Conservation (phyloP, 1,140 invertebrate genomes). For the Drosophila sp. region DNA sequence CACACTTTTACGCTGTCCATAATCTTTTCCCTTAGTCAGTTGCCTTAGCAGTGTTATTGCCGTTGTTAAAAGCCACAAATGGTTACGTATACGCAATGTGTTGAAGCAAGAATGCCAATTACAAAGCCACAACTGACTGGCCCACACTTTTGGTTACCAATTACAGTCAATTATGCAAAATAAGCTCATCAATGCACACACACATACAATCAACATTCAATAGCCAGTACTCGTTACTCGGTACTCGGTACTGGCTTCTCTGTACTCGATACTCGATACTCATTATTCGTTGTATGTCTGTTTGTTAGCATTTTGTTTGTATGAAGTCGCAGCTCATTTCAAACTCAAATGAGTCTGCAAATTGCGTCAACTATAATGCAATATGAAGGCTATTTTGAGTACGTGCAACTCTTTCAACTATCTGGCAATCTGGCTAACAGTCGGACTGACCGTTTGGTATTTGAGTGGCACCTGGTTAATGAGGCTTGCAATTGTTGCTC, state of each 20-base stretch:
- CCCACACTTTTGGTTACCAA: slow-evolving; percentile 41
- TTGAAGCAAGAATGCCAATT: slow-evolving; percentile 49
- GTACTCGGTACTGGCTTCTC: too few relatives aligned
- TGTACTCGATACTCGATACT: too few relatives aligned
- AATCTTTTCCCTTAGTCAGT: neutral
- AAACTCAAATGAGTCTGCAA: slow-evolving; percentile 46
- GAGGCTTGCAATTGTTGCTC: slow-evolving; percentile 15
- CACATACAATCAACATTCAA: neutral
- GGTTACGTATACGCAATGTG: slow-evolving; percentile 33
- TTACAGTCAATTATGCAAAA: slow-evolving; percentile 78
- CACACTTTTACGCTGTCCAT: too few relatives aligned
- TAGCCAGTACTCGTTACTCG: neutral
- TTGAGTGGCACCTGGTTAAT: slow-evolving; percentile 62
- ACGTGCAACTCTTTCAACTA: slow-evolving; percentile 11
- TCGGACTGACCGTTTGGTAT: slow-evolving; percentile 32
- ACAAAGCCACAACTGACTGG: slow-evolving; percentile 49
- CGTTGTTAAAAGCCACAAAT: slow-evolving; percentile 50
- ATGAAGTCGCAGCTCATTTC: slow-evolving; percentile 33
- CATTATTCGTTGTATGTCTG: neutral
- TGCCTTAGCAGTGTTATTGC: slow-evolving; percentile 50
- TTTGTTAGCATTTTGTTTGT: too few relatives aligned
- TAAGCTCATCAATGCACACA: slow-evolving; percentile 58
- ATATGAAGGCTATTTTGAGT: slow-evolving; percentile 40
- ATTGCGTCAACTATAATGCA: slow-evolving; percentile 65
- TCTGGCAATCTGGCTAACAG: neutral